Base-by-base conservation (phyloP, 2,888 invertebrate genomes). In the Spicauda simplicius region DNA sequence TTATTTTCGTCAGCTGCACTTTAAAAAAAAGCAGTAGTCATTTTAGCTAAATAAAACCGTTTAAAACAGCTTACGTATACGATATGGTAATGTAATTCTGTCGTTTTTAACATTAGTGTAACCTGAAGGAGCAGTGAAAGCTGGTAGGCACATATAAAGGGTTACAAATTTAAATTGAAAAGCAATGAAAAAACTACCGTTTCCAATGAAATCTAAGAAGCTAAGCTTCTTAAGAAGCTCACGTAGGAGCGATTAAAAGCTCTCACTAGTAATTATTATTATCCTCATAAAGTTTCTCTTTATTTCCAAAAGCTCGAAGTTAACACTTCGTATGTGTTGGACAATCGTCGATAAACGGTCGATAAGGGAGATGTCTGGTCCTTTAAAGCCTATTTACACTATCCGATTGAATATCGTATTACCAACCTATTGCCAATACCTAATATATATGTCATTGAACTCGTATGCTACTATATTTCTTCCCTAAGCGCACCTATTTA, bases 161-260 rank as follows among this genome's bases (percentile, higher is more conserved):
- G 30, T 30, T 50, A 30, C 50, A 61, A 33, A 33, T 37, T 54
- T 55, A 25, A 52, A 66, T 66, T 54, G 59, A 60, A 55, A 48
- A 54, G 30, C 59, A 59, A 54, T 60, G 59, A 66, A 60, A 54
- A 59, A 66, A 66, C 65, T 55, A 65, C 59, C 65, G 65, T 60
- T 65, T 59, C 54, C 58, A 33, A 64, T 53, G 65, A 54, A 65
- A 65, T 48, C 54, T 14, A 65, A 65, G 59, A 54, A 45, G 54
- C 18, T 33, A 5, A 19, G 65, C 65, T 65, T 54, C 65, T 14
- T 65, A 65, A 59, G 65, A 65, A 66, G 66, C 66, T 66, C 59
- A 59, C 60, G 66, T 66, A 37, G 19, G 50, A 30, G 54, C 48
- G 48, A 66, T 66, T 66, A 66, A 55, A 60, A 37, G 48, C 54